phyloP scores from a whole-genome alignment of 1,140 invertebrate genomes.

The Bombus waltoni region DNA sequence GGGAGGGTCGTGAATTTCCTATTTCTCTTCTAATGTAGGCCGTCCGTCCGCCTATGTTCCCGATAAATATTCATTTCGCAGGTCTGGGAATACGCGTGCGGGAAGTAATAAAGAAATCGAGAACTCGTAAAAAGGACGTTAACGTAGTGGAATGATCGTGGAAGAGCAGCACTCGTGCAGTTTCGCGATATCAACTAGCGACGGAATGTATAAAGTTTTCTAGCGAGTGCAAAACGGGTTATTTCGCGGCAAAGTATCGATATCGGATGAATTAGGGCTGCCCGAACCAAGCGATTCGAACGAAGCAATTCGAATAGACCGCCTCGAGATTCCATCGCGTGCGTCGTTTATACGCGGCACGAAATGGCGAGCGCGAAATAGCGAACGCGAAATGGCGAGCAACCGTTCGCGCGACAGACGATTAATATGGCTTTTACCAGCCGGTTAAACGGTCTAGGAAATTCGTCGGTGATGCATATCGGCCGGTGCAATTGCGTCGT shows the following conservation, averaged over 20 bases:
- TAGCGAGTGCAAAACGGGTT: not conserved
- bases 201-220: conserved; percentile 18
- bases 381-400: not conserved
- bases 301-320: not conserved
- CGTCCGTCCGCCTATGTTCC: conserved; percentile 10
- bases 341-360: not conserved
- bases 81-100: not conserved
- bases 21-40: conserved; percentile 13
- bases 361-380: not conserved
- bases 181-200: not conserved
- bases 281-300: no score
- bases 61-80: conserved; percentile 62
- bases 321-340: not conserved
- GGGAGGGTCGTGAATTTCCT: conserved; percentile 53
- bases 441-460: not conserved
- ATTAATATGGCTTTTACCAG: conserved; percentile 19
- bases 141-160: conserved; percentile 41
- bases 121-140: conserved; percentile 53
- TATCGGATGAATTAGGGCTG: not conserved
- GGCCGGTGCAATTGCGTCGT: not conserved
- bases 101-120: conserved; percentile 40
- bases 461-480: conserved; percentile 3
- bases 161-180: not conserved
- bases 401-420: not conserved
- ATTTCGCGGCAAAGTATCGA: not conserved